These are phyloP conservation scores for Antheraea pernyi DNA, from an alignment of 1,140 invertebrate genomes.

Conservation along the genomic window DNA sequence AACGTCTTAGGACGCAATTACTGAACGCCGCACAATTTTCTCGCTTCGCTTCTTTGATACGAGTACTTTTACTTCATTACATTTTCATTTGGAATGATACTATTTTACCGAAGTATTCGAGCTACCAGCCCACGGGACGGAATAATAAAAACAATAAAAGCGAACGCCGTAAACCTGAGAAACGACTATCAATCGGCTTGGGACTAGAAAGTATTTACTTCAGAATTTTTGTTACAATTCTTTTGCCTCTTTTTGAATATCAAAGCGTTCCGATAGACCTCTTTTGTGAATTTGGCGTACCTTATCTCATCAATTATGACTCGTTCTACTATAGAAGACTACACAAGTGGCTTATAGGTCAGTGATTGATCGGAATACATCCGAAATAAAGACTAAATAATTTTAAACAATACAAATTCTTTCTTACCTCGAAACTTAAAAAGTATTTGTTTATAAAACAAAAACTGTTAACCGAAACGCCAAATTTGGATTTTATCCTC, in stretches of 20 bases:
- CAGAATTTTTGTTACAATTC: not conserved
- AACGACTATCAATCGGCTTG: not conserved
- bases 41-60: conserved; percentile 21
- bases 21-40: conserved; percentile 15
- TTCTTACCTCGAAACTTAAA: no score
- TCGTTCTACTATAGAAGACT: no score
- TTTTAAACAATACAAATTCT: no score
- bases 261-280: no score
- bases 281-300: no score
- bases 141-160: conserved; percentile 15
- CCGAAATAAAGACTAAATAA: no score
- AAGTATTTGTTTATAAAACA: no score
- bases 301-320: no score
- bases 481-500: no score
- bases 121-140: not conserved
- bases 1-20: conserved; percentile 10
- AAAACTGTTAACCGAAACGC: no score
- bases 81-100: conserved; percentile 11
- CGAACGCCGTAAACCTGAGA: conserved; percentile 5
- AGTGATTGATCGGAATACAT: no score
- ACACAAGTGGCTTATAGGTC: no score
- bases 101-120: conserved; percentile 5
- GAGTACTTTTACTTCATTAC: conserved; percentile 15
- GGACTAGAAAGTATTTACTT: not conserved
- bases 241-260: not conserved